phyloP scores from a whole-genome alignment of 2,888 invertebrate species.

The Neelides folsomi region DNA sequence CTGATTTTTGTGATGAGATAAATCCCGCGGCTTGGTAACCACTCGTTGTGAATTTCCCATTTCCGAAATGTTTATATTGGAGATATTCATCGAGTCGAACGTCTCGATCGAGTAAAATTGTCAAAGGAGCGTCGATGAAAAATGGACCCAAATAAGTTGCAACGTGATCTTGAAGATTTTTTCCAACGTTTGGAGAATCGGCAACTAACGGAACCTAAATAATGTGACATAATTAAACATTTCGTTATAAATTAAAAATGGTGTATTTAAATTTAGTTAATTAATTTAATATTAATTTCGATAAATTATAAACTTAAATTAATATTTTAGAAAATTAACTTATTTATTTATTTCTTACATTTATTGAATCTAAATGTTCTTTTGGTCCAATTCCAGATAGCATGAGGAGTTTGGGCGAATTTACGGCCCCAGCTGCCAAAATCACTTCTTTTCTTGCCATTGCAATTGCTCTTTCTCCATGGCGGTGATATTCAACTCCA shows the following conservation, averaged over 20 bases:
- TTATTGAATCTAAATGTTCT: constrained; percentile 17
- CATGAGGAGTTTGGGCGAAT: constrained; percentile 19
- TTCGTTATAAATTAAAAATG: no score
- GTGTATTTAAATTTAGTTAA: no score
- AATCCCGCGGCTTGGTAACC: constrained; percentile 21
- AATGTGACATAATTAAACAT: background rate
- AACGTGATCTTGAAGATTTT: constrained; percentile 13
- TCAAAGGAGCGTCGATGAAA: constrained; percentile 20
- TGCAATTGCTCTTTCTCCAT: constrained; percentile 15
- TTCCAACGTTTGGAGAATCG: constrained; percentile 10
- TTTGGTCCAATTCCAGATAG: constrained; percentile 18
- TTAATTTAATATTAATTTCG: no score
- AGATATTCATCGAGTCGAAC: constrained; percentile 16
- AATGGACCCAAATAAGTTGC: constrained; percentile 18
- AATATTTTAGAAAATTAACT: background rate
- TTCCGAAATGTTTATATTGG: constrained; percentile 21
- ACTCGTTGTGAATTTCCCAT: constrained; percentile 15
- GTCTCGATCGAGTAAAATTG: constrained; percentile 20
- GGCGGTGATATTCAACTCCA: constrained; percentile 22
- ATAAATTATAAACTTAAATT: background rate
- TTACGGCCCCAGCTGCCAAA: constrained; percentile 14
- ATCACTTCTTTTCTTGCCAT: constrained; percentile 24
- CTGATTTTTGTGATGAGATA: constrained; percentile 13
- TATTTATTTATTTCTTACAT: constrained; percentile 2
- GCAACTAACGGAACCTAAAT: constrained; percentile 9